Evolutionary conservation across 2,888 invertebrate genomes (phyloP), one percentile per base, ranked within the genome.

Genomic region (Cataglyphis albicans): DNA sequence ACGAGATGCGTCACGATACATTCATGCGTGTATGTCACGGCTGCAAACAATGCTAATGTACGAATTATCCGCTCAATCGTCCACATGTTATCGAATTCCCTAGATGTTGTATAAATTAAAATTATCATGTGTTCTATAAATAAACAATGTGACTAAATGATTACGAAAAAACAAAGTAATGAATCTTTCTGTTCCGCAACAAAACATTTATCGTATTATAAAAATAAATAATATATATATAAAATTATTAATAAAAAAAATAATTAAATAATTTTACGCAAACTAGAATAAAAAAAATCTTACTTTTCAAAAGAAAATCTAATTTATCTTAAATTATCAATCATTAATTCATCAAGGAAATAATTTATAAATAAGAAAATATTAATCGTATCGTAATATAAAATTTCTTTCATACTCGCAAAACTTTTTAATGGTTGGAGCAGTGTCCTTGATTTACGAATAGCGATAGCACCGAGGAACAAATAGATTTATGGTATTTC

Each of bases 401-500:
- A 29, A n/a, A 35, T 18, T 18, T 32, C 7, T 4, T 44, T 57
- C 38, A 65, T 21, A 12, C 9, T 12, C 57, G 12, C 18, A n/a
- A 57, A 68, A 70, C 59, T 70, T 48, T 59, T 18, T 21, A 72
- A 57, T 21, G 9, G 35, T 35, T n/a, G 32, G 59, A 32, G 7
- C 32, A 7, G 7, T 32, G 12, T 55, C 25, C 44, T 12, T 44
- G n/a, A 25, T 68, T 59, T 59, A 32, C n/a, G 15, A 59, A 67
- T 21, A 18, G 41, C 32, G 12, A 15, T 15, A 10, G 44, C 25
- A 57, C 38, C 72, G 52, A 12, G 55, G 80, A 80, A 84, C 48
- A 74, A 81, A 73, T 73, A 82, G 84, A 82, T 76, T 70, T 35
- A 84, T 52, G 70, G 81, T 86, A 82, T 61, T 68, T 63, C 68